phyloP scores from a whole-genome alignment of 2,113 vertebrate species.

The Arvicanthis niloticus region DNA sequence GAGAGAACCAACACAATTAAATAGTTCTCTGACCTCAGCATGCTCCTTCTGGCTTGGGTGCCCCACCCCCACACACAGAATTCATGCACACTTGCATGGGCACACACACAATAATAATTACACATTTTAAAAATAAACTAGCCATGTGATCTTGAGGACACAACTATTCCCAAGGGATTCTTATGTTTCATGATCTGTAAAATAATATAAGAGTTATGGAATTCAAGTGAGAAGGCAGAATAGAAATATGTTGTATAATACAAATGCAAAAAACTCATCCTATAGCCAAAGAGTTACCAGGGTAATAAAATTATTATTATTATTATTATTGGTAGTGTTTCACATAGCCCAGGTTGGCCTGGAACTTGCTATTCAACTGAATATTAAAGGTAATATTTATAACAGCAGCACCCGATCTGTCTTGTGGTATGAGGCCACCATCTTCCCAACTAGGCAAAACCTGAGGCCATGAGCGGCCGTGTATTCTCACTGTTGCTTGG shows the following conservation, averaged over 20 bases:
- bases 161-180: background rate
- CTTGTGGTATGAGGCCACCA: no score
- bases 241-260: background rate
- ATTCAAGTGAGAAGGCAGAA: conserved; percentile 8
- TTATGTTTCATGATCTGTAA: background rate
- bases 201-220: background rate
- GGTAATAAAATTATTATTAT: background rate
- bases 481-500: no score
- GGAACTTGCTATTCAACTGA: background rate
- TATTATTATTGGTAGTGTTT: background rate
- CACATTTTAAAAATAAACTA: background rate
- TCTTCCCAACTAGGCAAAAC: no score
- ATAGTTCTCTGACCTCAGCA: background rate
- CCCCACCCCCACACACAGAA: background rate
- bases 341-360: background rate
- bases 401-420: no score
- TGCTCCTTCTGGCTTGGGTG: background rate
- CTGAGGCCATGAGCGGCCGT: no score
- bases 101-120: background rate
- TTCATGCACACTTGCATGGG: background rate
- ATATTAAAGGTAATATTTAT: no score
- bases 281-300: background rate
- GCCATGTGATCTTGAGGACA: background rate
- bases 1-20: background rate
- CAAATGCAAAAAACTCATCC: background rate